These are phyloP conservation scores for Rambutsinella grinnellia DNA, from an alignment of 2,888 invertebrate genomes.

Conservation along the genomic window DNA sequence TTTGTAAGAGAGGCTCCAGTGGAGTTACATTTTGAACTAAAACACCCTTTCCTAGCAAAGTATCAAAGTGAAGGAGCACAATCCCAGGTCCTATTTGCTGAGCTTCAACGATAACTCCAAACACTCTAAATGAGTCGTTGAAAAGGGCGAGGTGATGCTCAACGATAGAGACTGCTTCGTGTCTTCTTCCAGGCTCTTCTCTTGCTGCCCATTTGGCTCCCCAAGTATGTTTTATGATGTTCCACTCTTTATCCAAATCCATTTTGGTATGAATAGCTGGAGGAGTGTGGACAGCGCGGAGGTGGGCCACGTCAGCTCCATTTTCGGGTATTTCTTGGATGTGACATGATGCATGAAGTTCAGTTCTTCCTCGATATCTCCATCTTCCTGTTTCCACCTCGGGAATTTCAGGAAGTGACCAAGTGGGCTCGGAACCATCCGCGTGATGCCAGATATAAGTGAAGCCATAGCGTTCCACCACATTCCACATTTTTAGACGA, in stretches of 20 bases:
- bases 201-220: slow-evolving; percentile 54
- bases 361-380: slow-evolving; percentile 82
- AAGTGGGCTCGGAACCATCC: slow-evolving; percentile 78
- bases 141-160: slow-evolving; percentile 48
- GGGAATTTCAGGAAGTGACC: slow-evolving; percentile 75
- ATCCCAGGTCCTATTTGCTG: slow-evolving; percentile 71
- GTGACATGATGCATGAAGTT: slow-evolving; percentile 82
- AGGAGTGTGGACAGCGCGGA: slow-evolving; percentile 78
- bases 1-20: slow-evolving; percentile 80
- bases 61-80: slow-evolving; percentile 70
- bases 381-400: slow-evolving; percentile 74
- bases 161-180: slow-evolving; percentile 53
- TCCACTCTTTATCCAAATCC: slow-evolving; percentile 42
- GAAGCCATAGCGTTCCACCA: slow-evolving; percentile 79
- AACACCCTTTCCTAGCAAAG: slow-evolving; percentile 70
- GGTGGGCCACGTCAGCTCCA: slow-evolving; percentile 87
- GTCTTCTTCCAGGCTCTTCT: slow-evolving; percentile 26
- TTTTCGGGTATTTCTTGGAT: slow-evolving; percentile 93
- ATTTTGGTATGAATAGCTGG: slow-evolving; percentile 43
- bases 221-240: slow-evolving; percentile 55
- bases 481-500: slow-evolving; percentile 78
- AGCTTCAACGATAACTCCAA: background rate
- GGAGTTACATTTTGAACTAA: slow-evolving; percentile 86
- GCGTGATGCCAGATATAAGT: slow-evolving; percentile 89
- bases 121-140: background rate